A percentile compares a stretch with the other conserved stretches of the same genome.
Conservation (phyloP, 2,797 vertebrate species). For the Selene dorsalis region DNA sequence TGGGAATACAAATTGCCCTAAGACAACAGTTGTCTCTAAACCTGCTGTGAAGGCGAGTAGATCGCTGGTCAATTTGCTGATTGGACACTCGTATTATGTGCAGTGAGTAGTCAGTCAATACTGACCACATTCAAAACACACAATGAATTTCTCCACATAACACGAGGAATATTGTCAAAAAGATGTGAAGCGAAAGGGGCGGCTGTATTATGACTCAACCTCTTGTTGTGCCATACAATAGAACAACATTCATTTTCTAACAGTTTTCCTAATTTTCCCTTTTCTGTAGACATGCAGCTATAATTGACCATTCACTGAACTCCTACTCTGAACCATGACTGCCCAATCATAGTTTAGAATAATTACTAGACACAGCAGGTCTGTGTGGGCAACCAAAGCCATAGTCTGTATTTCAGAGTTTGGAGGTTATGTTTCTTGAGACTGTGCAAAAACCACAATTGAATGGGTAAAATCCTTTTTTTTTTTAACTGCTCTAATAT, state of each 20-base stretch:
- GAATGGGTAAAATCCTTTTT: no score
- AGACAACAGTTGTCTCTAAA: slow-evolving; percentile 42
- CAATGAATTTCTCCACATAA: slow-evolving; percentile 18
- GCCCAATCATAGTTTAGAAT: neutral
- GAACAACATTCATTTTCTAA: neutral
- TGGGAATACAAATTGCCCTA: slow-evolving; percentile 28
- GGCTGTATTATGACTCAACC: neutral
- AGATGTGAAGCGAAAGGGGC: neutral
- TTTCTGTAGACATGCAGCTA: neutral
- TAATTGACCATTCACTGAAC: neutral
- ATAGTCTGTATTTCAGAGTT: neutral
- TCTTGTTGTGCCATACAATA: neutral
- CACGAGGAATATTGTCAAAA: neutral
- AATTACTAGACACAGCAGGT: neutral
- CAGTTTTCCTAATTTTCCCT: neutral
- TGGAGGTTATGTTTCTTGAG: neutral
- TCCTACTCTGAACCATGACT: neutral
- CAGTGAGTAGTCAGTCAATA: slow-evolving; percentile 27
- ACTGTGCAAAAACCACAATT: neutral
- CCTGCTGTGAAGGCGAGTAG: slow-evolving; percentile 37
- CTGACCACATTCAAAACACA: slow-evolving; percentile 19
- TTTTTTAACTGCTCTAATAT: neutral
- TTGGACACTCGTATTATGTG: slow-evolving; percentile 32
- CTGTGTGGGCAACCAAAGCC: neutral
- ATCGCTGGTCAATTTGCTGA: slow-evolving; percentile 47